phyloP scores from a whole-genome alignment of 2,888 invertebrate species.

The Tridacna gigas region DNA sequence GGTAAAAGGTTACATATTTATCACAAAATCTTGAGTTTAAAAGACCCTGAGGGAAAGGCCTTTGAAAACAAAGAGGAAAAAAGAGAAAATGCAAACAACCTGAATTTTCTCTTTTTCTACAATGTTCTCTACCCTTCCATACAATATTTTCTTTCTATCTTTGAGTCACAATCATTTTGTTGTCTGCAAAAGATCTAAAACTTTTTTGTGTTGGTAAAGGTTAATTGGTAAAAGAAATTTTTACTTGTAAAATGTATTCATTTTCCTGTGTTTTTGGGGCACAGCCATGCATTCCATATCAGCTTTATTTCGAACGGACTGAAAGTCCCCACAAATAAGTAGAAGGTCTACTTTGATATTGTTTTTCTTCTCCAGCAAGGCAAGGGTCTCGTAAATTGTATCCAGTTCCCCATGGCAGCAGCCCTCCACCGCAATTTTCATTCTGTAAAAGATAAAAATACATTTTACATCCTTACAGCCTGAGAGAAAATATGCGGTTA shows the following conservation, averaged over 20 bases:
- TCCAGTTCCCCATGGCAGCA: slow-evolving; percentile 99
- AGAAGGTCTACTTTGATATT: slow-evolving; percentile 94
- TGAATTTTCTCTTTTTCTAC: not conserved
- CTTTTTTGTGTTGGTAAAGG: not conserved
- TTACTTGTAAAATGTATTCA: slow-evolving; percentile 97
- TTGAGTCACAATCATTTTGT: too few relatives aligned
- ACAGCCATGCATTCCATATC: slow-evolving; percentile 98
- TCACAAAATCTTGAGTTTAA: too few relatives aligned
- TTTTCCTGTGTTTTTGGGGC: slow-evolving; percentile 94
- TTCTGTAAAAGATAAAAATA: slow-evolving; percentile 36
- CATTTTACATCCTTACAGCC: too few relatives aligned
- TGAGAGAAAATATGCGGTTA: too few relatives aligned
- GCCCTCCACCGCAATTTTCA: slow-evolving; percentile 93
- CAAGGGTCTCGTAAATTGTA: slow-evolving; percentile 95
- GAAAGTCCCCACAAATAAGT: slow-evolving; percentile 99
- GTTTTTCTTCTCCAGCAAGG: slow-evolving; percentile 90
- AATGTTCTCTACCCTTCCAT: not conserved
- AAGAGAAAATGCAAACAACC: not conserved
- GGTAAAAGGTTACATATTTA: too few relatives aligned
- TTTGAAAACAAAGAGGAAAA: not conserved
- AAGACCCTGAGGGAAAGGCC: not conserved
- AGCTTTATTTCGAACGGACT: slow-evolving; percentile 94
- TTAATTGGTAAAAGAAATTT: slow-evolving; percentile 28
- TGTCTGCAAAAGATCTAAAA: not conserved
- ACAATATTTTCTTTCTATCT: too few relatives aligned